Percentiles rank a stretch among this genome's conserved stretches.
phyloP scores from a whole-genome alignment of 2,888 invertebrate species.

The Cerastoderma edule region DNA sequence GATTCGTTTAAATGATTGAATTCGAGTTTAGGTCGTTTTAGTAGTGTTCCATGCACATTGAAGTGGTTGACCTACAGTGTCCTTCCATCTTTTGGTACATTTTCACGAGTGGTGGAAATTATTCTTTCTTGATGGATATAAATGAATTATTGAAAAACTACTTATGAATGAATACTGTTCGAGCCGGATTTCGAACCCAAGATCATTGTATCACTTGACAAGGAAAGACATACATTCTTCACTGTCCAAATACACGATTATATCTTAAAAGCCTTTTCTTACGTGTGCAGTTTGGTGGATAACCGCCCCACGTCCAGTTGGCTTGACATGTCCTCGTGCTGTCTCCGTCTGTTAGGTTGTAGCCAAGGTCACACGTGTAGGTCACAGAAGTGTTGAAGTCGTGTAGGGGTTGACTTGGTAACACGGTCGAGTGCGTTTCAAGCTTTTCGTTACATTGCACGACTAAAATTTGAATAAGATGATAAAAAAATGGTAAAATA shows the following conservation, averaged over 20 bases:
- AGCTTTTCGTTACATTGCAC: conserved; percentile 6
- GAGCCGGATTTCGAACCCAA: too few relatives aligned
- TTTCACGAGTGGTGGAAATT: too few relatives aligned
- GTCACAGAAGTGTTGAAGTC: conserved; percentile 47
- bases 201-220: too few relatives aligned
- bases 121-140: too few relatives aligned
- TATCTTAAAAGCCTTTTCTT: conserved; percentile 6
- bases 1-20: too few relatives aligned
- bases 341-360: conserved; percentile 51
- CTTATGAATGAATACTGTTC: too few relatives aligned
- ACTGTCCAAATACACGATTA: not conserved
- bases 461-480: not conserved
- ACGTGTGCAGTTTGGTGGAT: conserved; percentile 49
- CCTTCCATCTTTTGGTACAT: too few relatives aligned
- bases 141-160: too few relatives aligned
- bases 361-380: conserved; percentile 46
- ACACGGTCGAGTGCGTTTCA: conserved; percentile 25
- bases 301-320: conserved; percentile 37
- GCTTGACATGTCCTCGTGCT: conserved; percentile 36
- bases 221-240: not conserved
- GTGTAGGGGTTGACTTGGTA: conserved; percentile 25
- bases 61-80: too few relatives aligned
- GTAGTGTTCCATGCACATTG: too few relatives aligned
- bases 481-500: too few relatives aligned
- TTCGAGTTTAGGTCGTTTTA: too few relatives aligned